A percentile compares a stretch with the other conserved stretches of the same genome.
phyloP scores from a whole-genome alignment of 2,113 vertebrate genomes.

The Taxidea taxus region DNA sequence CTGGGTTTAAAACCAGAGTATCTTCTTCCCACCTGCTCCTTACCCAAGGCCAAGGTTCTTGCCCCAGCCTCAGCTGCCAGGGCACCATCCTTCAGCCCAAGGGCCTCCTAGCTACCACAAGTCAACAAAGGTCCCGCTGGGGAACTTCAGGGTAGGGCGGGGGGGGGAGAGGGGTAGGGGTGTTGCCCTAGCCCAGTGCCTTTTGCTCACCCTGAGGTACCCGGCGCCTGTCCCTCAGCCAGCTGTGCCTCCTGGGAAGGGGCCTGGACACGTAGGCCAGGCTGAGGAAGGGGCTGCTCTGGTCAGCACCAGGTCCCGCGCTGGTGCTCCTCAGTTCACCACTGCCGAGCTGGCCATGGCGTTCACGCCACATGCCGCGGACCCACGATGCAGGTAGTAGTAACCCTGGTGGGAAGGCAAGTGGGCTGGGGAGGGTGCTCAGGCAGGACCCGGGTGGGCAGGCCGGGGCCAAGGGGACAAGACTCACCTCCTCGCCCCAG shows the following conservation, averaged over 20 bases:
- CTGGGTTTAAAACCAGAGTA: background rate
- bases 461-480: too few relatives aligned
- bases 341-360: constrained; percentile 91
- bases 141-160: background rate
- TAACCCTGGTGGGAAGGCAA: constrained; percentile 84
- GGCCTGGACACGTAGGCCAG: background rate
- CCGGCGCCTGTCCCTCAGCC: background rate
- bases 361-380: constrained; percentile 90
- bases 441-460: background rate
- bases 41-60: background rate
- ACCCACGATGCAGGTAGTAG: constrained; percentile 91
- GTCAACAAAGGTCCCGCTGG: background rate
- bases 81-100: background rate
- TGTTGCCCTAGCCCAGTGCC: background rate
- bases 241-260: constrained; percentile 1
- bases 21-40: background rate
- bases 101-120: background rate
- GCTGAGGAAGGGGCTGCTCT: background rate
- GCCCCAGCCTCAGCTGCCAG: background rate
- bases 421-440: background rate
- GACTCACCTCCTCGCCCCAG: constrained; percentile 91
- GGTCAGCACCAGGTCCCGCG: background rate
- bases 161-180: background rate
- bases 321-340: constrained; percentile 78
- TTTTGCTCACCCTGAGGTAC: constrained; percentile 34